Base-by-base conservation (phyloP, 2,113 vertebrate species). In the Phylloscopus trochiloides region DNA sequence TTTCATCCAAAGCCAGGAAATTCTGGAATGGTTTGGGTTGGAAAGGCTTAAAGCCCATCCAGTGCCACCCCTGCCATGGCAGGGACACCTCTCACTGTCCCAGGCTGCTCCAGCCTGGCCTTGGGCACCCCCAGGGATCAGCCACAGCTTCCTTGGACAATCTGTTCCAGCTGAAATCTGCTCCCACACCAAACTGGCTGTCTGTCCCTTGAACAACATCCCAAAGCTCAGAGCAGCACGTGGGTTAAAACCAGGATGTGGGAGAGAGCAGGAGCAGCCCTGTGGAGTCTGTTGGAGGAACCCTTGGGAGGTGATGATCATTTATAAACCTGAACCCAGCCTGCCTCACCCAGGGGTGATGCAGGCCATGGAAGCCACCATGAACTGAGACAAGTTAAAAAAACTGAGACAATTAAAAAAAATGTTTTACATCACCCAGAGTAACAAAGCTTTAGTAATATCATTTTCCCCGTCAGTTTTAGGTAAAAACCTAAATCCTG, bases 361-460 rank as follows among this genome's bases (percentile, higher is more conserved):
- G 43, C 36, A 68, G 48, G 50, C 16, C 51, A 15, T 10, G 4
- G 6, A 21, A 61, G 17, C 25, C 63, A 34, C 26, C 14, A 15
- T 1, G 14, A 81, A 17, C 32, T 43, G 25, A 63, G 62, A 13
- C 5, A 67, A n/a, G n/a, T n/a, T n/a, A n/a, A n/a, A n/a, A n/a
- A n/a, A n/a, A n/a, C n/a, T n/a, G n/a, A n/a, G n/a, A 21, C 1
- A 6, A 22, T 12, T 29, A 42, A 14, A 17, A 10, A 10, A 6
- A 8, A 17, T 14, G 22, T 22, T 80, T 74, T 24, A 0, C 15
- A 21, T 1, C 68, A 63, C 43, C 42, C 57, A 65, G 51, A 58
- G 31, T 5, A 58, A 57, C 8, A n/a, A 50, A 61, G 8, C 40
- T 43, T 22, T 12, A 11, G 28, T 3, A 29, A 66, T 0, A 9